Evolutionary conservation across 2,113 vertebrate genomes (phyloP).

Genomic region (Penelope pileata): DNA sequence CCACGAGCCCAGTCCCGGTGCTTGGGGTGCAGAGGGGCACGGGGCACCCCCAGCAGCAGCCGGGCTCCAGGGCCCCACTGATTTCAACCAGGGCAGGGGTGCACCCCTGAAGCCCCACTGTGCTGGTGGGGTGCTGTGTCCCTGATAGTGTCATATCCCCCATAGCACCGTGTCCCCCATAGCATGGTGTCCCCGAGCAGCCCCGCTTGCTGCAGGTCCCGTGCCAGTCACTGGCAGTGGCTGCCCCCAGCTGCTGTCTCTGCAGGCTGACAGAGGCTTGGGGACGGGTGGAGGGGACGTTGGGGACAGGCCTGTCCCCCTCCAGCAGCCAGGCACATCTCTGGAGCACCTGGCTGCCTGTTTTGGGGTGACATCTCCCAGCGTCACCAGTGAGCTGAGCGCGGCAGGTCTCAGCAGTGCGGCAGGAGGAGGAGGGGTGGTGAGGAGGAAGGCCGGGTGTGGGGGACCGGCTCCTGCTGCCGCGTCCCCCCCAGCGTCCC

Average conservation of each 20-base stretch:
- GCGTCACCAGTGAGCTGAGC: accelerated
- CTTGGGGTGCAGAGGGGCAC: not conserved
- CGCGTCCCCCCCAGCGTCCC: not conserved
- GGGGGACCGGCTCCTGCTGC: constrained; percentile 38
- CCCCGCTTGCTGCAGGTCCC: not conserved
- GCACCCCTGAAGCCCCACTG: not conserved
- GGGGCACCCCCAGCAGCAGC: not conserved
- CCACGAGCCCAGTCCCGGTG: not conserved
- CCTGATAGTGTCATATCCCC: too few species aligned
- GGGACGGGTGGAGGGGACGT: not conserved
- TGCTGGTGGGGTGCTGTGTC: not conserved
- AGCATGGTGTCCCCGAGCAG: not conserved
- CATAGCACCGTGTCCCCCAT: not conserved
- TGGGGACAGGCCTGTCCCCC: not conserved
- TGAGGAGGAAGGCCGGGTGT: not conserved
- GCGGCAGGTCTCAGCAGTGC: not conserved
- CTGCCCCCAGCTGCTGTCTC: not conserved
- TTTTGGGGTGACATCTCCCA: not conserved
- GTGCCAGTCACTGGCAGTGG: too few species aligned
- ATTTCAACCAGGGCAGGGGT: not conserved
- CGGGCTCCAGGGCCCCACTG: not conserved
- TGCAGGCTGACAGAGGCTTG: not conserved
- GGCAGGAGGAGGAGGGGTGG: not conserved
- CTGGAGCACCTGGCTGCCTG: not conserved
- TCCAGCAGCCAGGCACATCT: not conserved